Conservation (phyloP, 2,113 vertebrate genomes). For the Stigmatopora argus region DNA sequence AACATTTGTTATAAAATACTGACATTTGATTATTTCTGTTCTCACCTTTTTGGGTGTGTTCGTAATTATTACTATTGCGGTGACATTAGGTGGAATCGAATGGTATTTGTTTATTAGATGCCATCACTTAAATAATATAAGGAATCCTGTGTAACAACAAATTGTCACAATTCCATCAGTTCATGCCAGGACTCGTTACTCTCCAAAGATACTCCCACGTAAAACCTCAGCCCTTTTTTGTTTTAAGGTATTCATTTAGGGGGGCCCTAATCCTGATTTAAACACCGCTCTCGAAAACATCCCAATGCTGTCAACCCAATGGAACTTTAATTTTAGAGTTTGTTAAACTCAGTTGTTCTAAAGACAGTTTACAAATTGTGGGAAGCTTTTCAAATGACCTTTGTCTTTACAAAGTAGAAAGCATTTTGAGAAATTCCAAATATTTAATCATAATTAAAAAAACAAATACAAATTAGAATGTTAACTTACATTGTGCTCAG, state of each 20-base stretch:
- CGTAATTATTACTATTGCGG: background rate
- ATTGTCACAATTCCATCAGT: slow-evolving; percentile 31
- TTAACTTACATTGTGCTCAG: slow-evolving; percentile 40
- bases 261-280: background rate
- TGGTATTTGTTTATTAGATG: background rate
- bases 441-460: background rate
- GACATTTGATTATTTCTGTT: no score
- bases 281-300: background rate
- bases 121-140: background rate
- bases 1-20: background rate
- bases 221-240: slow-evolving; percentile 5
- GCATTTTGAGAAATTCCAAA: background rate
- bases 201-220: slow-evolving; percentile 20
- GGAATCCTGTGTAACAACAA: slow-evolving; percentile 18
- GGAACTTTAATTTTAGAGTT: background rate
- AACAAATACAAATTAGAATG: background rate
- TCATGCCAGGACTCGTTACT: slow-evolving; percentile 29
- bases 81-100: background rate
- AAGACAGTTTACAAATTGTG: background rate
- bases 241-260: background rate
- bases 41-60: background rate
- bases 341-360: background rate
- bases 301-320: background rate
- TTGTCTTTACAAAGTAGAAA: no score
- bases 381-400: background rate